phyloP scores from a whole-genome alignment of 2,113 vertebrate species.

The Equus przewalskii region DNA sequence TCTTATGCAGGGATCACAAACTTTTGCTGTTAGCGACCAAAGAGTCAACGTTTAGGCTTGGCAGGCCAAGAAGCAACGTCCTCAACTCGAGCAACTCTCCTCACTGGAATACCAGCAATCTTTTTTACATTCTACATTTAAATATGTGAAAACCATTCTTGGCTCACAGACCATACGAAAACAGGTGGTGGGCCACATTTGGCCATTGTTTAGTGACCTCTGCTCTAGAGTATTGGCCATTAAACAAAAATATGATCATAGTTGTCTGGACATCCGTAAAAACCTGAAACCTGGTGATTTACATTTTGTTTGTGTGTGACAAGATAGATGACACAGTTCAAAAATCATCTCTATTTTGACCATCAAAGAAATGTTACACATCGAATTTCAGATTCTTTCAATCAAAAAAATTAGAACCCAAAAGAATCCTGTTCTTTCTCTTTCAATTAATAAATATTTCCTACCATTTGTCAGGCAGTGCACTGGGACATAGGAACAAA shows the following conservation, averaged over 20 bases:
- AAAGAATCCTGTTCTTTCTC: background rate
- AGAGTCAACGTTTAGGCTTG: constrained; percentile 17
- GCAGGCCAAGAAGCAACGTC: background rate
- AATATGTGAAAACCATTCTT: constrained; percentile 50
- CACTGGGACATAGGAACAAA: background rate
- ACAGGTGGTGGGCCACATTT: background rate
- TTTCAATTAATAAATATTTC: constrained; percentile 7
- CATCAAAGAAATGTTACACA: background rate
- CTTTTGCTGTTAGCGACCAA: background rate
- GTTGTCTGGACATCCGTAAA: background rate
- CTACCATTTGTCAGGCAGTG: background rate
- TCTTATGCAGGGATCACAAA: background rate
- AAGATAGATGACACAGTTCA: background rate
- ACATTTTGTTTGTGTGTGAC: background rate
- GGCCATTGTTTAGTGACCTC: background rate
- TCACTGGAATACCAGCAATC: background rate
- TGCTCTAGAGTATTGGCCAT: background rate
- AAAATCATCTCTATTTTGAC: background rate
- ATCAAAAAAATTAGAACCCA: background rate
- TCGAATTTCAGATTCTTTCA: background rate
- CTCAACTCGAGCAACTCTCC: background rate
- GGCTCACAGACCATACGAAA: background rate
- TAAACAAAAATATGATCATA: constrained; percentile 11
- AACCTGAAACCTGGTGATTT: background rate
- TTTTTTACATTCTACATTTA: constrained; percentile 42